phyloP scores from a whole-genome alignment of 2,797 vertebrate species.

The Anomalospiza imberbis region DNA sequence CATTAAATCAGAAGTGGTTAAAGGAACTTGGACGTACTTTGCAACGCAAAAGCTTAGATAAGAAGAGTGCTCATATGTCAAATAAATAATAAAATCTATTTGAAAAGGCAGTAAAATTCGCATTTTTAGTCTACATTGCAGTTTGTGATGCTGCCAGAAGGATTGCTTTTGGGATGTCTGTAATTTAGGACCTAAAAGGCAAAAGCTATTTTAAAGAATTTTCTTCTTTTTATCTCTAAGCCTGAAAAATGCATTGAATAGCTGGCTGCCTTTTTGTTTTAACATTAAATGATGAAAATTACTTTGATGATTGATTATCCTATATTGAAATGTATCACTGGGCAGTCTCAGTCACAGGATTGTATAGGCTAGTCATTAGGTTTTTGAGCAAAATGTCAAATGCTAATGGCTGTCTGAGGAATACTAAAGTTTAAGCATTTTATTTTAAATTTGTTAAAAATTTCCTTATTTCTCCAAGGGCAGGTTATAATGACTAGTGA shows the following conservation, averaged over 20 bases:
- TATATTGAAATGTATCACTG: background rate
- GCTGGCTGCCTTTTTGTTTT: background rate
- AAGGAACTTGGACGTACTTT: constrained; percentile 12
- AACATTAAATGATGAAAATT: background rate
- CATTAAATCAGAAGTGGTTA: constrained; percentile 34
- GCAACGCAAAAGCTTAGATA: background rate
- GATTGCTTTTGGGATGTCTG: background rate
- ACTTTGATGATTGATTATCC: background rate
- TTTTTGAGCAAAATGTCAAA: background rate
- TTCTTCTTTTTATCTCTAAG: background rate
- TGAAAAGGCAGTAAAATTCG: background rate
- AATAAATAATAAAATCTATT: background rate
- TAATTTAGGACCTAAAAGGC: background rate
- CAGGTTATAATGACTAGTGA: background rate
- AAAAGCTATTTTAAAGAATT: background rate
- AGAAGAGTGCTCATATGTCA: background rate
- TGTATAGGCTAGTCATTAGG: background rate
- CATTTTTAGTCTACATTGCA: background rate
- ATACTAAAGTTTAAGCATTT: background rate
- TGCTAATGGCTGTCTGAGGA: background rate
- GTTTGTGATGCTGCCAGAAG: background rate
- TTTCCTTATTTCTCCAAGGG: background rate
- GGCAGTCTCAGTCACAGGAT: background rate
- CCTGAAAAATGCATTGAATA: background rate
- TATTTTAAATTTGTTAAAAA: constrained; percentile 1